Conservation (phyloP, 2,113 vertebrate species). For the Vimba vimba region DNA sequence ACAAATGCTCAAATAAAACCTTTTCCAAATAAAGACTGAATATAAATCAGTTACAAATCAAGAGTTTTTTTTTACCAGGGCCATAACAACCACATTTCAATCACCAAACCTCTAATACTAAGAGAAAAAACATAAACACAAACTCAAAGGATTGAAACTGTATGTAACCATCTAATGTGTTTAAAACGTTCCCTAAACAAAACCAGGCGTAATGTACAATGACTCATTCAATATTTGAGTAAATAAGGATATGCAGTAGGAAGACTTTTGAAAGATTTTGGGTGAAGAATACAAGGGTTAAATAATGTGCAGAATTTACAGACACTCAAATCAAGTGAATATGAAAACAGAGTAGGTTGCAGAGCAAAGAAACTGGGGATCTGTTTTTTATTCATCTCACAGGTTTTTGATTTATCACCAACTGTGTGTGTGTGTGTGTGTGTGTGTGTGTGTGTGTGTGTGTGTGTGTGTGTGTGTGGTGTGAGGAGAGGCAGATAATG, state of each 20-base stretch:
- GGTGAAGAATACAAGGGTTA: neutral
- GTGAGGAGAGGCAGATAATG: slow-evolving; percentile 39
- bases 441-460: slow-evolving; percentile 2
- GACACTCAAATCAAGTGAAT: neutral
- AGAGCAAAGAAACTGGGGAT: slow-evolving; percentile 1
- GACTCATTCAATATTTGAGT: neutral
- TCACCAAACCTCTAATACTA: neutral
- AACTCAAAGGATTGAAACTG: neutral
- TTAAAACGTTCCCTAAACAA: neutral
- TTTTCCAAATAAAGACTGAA: neutral
- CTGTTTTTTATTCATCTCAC: slow-evolving; percentile 23
- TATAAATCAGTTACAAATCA: neutral
- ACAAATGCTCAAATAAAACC: neutral
- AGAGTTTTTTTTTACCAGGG: neutral
- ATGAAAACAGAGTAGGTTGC: neutral
- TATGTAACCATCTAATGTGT: neutral
- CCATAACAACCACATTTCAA: neutral
- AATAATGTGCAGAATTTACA: neutral
- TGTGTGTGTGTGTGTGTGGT: slow-evolving; percentile 1
- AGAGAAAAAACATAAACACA: neutral
- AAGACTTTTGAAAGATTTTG: neutral
- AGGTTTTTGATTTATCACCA: neutral
- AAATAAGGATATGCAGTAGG: neutral
- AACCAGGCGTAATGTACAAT: neutral
- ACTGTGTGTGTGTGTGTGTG: slow-evolving; percentile 5